Base-by-base conservation (phyloP, 2,113 vertebrate genomes). In the Sander vitreus region DNA sequence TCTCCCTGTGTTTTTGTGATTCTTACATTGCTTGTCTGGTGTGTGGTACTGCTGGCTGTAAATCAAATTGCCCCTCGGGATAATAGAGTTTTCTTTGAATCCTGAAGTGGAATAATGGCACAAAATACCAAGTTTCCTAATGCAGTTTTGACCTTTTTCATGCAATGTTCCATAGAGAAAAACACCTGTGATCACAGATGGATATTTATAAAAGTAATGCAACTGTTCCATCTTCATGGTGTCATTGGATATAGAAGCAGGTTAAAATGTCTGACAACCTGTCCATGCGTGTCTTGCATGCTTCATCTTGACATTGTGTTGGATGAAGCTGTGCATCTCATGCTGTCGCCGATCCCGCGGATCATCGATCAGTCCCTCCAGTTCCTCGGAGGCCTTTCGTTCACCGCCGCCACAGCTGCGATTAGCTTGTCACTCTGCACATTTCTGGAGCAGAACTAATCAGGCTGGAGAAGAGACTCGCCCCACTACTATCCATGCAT, bases 381-480 rank as follows among this genome's bases (percentile, higher is more conserved):
- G 73, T n/a, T 62, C 77, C 84, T 81, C 70, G 9, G 88, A 83
- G 87, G 81, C 76, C 80, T 73, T 43, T 58, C 18, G 48, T 50
- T 83, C 65, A 1, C 43, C 43, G 65, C 66, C 11, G 25, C 82
- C 83, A 59, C 23, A 36, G 21, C 83, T 48, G 69, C 73, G 69
- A 93, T 91, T 90, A 89, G 87, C 91, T 93, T 81, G 80, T 91
- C 92, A 88, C 84, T 89, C 89, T 89, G 63, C 66, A 60, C 80
- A 78, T 92, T 92, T 91, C 85, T 93, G 88, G 87, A 88, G 91
- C 90, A 85, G 90, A 93, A 93, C 92, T 90, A 92, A 94, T 92
- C 90, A 76, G 81, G 67, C 83, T 66, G 73, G 83, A 89, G 85
- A 89, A 75, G 76, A 85, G 85, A 76, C 86, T 76, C 21, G 50